phyloP scores from a whole-genome alignment of 1,140 invertebrate genomes.

The Mactra quadrangularis region DNA sequence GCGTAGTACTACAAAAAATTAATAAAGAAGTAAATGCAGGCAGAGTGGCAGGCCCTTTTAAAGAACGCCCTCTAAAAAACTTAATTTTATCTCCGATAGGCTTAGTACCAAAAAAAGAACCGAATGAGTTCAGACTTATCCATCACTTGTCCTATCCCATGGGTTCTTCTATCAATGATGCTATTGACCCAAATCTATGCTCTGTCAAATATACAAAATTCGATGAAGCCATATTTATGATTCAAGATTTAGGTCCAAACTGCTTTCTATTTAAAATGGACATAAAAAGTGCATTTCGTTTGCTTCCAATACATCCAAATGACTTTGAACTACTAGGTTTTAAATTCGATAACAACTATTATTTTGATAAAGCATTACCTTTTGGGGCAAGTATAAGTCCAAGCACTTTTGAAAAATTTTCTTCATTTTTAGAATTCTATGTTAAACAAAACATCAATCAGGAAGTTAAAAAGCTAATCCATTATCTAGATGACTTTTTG shows the following conservation, averaged over 20 bases:
- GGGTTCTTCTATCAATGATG: constrained; percentile 47
- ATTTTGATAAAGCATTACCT: constrained; percentile 58
- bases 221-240: constrained; percentile 41
- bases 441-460: constrained; percentile 42
- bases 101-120: background rate
- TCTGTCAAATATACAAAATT: constrained; percentile 56
- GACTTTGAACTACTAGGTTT: constrained; percentile 50
- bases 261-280: constrained; percentile 39
- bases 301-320: constrained; percentile 18
- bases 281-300: constrained; percentile 52
- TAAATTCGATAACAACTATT: no score
- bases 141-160: constrained; percentile 53
- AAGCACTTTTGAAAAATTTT: constrained; percentile 51
- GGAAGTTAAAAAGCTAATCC: no score
- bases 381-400: constrained; percentile 47
- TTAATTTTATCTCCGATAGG: no score
- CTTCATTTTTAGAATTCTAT: constrained; percentile 38
- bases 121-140: constrained; percentile 44
- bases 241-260: constrained; percentile 33
- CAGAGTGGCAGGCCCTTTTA: no score
- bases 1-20: no score
- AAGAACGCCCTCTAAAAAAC: no score
- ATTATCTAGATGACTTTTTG: constrained; percentile 36
- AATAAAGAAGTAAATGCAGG: no score
- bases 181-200: constrained; percentile 39